phyloP scores from a whole-genome alignment of 2,113 vertebrate genomes.

The Felis catus region DNA sequence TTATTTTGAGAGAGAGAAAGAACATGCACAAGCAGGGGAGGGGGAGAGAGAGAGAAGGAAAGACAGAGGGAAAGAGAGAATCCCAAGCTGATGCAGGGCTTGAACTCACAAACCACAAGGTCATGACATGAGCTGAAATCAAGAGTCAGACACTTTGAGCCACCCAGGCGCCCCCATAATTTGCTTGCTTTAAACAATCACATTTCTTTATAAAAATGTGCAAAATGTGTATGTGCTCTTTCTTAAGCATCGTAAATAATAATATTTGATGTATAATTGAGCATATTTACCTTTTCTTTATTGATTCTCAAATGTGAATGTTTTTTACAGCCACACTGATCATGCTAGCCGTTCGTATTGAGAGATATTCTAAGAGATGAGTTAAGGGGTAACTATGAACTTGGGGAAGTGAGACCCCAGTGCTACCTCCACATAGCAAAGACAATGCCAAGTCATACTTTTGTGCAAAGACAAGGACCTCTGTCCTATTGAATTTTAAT shows the following conservation, averaged over 20 bases:
- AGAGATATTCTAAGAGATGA: background rate
- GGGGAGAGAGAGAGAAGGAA: too few species aligned
- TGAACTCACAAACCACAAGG: too few species aligned
- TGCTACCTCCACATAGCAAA: background rate
- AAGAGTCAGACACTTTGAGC: too few species aligned
- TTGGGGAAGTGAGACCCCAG: background rate
- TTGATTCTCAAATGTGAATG: background rate
- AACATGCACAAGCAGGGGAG: too few species aligned
- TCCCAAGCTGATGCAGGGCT: too few species aligned
- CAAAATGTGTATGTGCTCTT: background rate
- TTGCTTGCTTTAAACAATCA: slow-evolving; percentile 43
- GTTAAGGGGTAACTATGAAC: background rate
- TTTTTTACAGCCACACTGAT: background rate
- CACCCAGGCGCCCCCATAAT: background rate
- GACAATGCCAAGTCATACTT: background rate
- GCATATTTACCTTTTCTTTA: background rate
- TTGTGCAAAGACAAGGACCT: background rate
- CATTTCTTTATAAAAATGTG: slow-evolving; percentile 46
- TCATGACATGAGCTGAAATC: too few species aligned
- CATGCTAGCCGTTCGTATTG: background rate
- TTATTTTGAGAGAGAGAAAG: too few species aligned
- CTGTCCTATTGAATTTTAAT: slow-evolving; percentile 1
- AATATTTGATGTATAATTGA: slow-evolving; percentile 38
- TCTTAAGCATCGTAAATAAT: background rate
- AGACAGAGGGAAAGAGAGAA: too few species aligned